phyloP scores from a whole-genome alignment of 2,888 invertebrate species.

The Ferdinandea cuprea region DNA sequence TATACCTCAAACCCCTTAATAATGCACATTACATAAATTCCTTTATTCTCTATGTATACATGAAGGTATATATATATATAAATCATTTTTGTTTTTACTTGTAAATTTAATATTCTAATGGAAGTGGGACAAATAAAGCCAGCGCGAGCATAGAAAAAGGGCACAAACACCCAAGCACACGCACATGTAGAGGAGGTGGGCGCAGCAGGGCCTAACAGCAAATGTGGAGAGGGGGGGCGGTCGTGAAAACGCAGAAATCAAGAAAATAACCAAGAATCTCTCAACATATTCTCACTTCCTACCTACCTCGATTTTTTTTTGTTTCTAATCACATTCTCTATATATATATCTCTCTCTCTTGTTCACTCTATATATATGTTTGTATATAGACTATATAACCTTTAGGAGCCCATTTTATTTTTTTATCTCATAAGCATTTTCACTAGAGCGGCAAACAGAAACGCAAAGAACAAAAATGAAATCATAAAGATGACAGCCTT shows the following conservation, averaged over 20 bases:
- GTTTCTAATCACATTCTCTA: conserved; percentile 16
- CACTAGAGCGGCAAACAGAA: conserved; percentile 81
- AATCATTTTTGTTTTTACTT: conserved; percentile 42
- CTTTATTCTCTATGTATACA: conserved; percentile 66
- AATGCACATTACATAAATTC: conserved; percentile 68
- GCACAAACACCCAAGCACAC: conserved; percentile 41
- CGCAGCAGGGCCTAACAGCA: conserved; percentile 13
- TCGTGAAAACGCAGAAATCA: conserved; percentile 32
- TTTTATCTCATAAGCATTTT: conserved; percentile 80
- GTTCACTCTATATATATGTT: background rate
- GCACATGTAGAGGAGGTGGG: background rate
- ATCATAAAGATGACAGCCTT: conserved; percentile 82
- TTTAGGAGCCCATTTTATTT: conserved; percentile 26
- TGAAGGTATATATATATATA: conserved; percentile 58
- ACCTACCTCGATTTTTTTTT: conserved; percentile 27
- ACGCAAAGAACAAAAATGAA: conserved; percentile 81
- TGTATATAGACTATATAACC: conserved; percentile 15
- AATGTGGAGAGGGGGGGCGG: background rate
- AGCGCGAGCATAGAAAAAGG: conserved; percentile 64
- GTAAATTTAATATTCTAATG: conserved; percentile 73
- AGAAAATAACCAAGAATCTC: conserved; percentile 31
- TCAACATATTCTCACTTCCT: conserved; percentile 53
- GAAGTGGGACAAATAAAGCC: conserved; percentile 70
- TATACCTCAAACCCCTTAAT: conserved; percentile 70
- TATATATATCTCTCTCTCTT: conserved; percentile 9